Conservation (phyloP, 2,113 vertebrate genomes). For the Australoheros scitulus region DNA sequence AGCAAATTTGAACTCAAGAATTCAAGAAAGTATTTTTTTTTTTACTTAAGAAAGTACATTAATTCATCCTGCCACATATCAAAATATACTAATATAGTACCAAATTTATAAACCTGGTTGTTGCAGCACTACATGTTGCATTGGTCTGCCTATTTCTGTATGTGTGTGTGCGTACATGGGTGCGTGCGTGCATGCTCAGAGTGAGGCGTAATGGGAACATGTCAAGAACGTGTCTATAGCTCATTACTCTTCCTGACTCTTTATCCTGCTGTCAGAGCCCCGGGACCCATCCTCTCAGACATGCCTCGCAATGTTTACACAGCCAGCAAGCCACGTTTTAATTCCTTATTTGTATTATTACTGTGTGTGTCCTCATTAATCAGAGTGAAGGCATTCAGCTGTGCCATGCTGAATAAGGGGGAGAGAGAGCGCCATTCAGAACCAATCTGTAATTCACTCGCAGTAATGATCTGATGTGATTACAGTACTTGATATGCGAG, state of each 20-base stretch:
- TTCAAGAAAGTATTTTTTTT: neutral
- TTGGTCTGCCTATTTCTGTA: neutral
- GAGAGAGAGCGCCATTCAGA: slow-evolving; percentile 26
- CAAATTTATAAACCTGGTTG: neutral
- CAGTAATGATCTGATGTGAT: slow-evolving; percentile 59
- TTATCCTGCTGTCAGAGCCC: slow-evolving; percentile 73
- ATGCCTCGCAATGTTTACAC: slow-evolving; percentile 74
- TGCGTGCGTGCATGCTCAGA: neutral
- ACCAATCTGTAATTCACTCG: slow-evolving; percentile 41
- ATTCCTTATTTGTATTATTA: slow-evolving; percentile 76
- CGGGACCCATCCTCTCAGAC: slow-evolving; percentile 76
- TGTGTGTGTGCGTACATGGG: slow-evolving; percentile 5
- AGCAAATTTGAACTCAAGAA: neutral
- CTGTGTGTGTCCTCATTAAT: slow-evolving; percentile 76
- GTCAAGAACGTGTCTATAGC: slow-evolving; percentile 68
- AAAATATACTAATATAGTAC: neutral
- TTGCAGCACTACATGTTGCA: slow-evolving; percentile 16
- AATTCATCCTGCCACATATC: neutral
- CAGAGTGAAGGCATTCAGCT: slow-evolving; percentile 76
- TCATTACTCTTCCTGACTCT: slow-evolving; percentile 76
- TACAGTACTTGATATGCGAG: slow-evolving; percentile 39
- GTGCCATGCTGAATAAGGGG: slow-evolving; percentile 38
- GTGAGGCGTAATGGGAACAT: slow-evolving; percentile 71
- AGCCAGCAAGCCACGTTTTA: slow-evolving; percentile 71
- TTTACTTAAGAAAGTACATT: neutral